Percentiles rank a stretch among this genome's conserved stretches.
Evolutionary conservation across 2,797 vertebrate genomes (phyloP).

Genomic region (Taeniopygia guttata): DNA sequence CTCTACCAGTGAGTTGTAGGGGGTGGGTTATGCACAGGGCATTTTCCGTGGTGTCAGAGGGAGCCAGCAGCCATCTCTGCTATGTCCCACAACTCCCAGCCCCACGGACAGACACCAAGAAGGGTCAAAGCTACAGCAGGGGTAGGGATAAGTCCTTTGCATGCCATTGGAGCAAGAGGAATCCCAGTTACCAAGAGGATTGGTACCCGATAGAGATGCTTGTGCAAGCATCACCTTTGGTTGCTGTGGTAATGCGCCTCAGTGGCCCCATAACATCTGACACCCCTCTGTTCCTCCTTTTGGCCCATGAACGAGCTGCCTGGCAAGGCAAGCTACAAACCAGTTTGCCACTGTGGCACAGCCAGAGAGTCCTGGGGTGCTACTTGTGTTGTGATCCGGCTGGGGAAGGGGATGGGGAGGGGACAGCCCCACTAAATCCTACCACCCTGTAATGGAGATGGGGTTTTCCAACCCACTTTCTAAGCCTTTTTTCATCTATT

Average conservation of each 20-base stretch:
- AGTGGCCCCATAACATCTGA: neutral
- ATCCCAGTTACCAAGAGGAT: neutral
- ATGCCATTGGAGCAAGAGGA: neutral
- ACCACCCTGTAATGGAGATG: too few species aligned
- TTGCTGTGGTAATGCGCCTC: neutral
- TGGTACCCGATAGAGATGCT: neutral
- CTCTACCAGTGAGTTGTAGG: conserved; percentile 83
- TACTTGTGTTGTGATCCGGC: neutral
- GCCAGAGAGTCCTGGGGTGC: neutral
- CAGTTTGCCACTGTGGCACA: neutral
- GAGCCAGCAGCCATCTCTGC: neutral
- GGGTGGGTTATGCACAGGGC: rapidly evolving
- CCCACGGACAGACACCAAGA: neutral
- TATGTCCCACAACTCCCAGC: neutral
- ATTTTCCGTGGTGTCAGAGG: neutral
- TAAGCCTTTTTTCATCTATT: neutral
- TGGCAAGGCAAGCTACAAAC: neutral
- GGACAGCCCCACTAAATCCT: neutral
- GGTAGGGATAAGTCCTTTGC: neutral
- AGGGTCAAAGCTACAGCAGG: neutral
- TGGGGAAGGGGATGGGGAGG: neutral
- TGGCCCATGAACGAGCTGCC: neutral
- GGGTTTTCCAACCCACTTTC: neutral
- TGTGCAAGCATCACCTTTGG: rapidly evolving
- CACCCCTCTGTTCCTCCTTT: neutral